A percentile compares a stretch with the other conserved stretches of the same genome.
phyloP scores from a whole-genome alignment of 1,140 invertebrate genomes.

The Pentalonia nigronervosa region DNA sequence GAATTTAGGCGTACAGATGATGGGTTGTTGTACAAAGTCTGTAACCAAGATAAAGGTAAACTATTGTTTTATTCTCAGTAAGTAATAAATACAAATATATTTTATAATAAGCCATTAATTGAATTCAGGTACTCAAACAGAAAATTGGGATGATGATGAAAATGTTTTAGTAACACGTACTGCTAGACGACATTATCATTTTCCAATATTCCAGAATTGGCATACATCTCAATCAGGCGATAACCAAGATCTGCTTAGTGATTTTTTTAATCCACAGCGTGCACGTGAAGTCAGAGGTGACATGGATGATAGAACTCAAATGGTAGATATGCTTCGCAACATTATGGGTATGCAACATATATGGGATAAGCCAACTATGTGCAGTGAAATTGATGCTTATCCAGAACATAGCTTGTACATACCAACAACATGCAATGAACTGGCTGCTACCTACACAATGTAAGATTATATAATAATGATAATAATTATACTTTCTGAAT shows the following conservation, averaged over 20 bases:
- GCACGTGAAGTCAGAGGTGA: background rate
- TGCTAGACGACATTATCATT: constrained; percentile 54
- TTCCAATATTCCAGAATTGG: constrained; percentile 55
- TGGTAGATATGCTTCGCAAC: constrained; percentile 47
- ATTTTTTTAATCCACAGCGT: constrained; percentile 51
- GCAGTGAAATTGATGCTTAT: constrained; percentile 25
- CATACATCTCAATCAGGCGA: constrained; percentile 42
- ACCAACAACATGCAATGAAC: constrained; percentile 24
- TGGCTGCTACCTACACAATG: constrained; percentile 54
- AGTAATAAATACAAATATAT: background rate
- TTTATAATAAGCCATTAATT: background rate
- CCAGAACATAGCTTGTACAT: constrained; percentile 41
- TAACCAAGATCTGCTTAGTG: constrained; percentile 35
- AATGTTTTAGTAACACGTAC: constrained; percentile 33
- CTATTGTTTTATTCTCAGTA: background rate
- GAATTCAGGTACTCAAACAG: constrained; percentile 51
- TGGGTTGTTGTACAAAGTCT: constrained; percentile 55
- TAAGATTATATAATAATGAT: background rate
- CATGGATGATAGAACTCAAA: constrained; percentile 29
- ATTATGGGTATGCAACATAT: constrained; percentile 51
- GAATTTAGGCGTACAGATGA: constrained; percentile 53
- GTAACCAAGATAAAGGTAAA: constrained; percentile 56
- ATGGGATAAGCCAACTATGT: constrained; percentile 44
- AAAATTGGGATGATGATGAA: constrained; percentile 36
- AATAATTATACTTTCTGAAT: background rate